Base-by-base conservation (phyloP, 2,888 invertebrate species). In the Melitaea athalia region DNA sequence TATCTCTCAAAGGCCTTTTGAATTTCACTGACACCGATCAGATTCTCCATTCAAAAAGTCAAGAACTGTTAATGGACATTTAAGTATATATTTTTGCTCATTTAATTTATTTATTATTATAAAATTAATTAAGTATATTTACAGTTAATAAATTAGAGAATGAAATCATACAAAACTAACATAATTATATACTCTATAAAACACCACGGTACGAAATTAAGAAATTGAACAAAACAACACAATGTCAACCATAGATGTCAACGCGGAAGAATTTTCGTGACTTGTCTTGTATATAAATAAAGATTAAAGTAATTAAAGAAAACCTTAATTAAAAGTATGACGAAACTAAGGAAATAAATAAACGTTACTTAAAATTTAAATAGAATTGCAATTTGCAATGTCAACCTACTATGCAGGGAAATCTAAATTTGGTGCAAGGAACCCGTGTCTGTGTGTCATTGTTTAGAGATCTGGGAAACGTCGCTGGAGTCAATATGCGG, bases 401-500 rank as follows among this genome's bases (percentile, higher is more conserved):
- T 64, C 68, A 64, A 60, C 45, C 55, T 31, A 64, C 69, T 65
- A 66, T 70, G 60, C 60, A 63, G 59, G 64, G 63, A 70, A 70
- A 72, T 72, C 72, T 72, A 77, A 75, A 73, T 75, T 74, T 69
- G 64, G 71, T 70, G 69, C 70, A 70, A 72, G 72, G 63, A 71
- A 63, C 64, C 64, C 67, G 65, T 66, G 69, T 74, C 68, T 81
- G 83, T 83, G 82, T 86, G 89, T 88, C 89, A 89, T 89, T 90
- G 91, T 91, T 91, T 92, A 89, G 88, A 90, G 89, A 89, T 90
- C 89, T 89, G 83, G 81, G 80, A 80, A 84, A 85, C 84, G 86
- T 85, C 86, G 86, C 86, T 80, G 85, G 85, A 92, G 91, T 92
- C 92, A 92, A 92, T 92, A 92, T 91, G 92, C 92, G 92, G 92